Evolutionary conservation across 2,888 invertebrate species (phyloP).

Genomic region (Tiliacea aurago): DNA sequence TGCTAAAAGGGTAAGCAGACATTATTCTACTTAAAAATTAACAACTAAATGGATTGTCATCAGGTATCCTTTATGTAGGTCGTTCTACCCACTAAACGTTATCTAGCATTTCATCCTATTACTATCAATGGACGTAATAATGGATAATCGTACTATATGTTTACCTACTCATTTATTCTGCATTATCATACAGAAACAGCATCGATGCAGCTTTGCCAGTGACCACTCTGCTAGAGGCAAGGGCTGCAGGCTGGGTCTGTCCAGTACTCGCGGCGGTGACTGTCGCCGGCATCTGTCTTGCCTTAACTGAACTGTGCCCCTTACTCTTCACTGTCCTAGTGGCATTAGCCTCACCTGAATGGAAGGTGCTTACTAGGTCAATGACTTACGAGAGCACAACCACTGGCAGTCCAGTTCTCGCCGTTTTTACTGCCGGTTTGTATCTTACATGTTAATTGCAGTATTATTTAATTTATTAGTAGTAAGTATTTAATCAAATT

Average conservation of each 20-base stretch:
- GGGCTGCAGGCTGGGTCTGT: constrained; percentile 91
- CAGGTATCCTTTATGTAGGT: constrained; percentile 34
- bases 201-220: constrained; percentile 91
- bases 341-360: constrained; percentile 90
- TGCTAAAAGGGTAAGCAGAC: constrained; percentile 84
- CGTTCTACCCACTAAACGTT: constrained; percentile 21
- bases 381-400: constrained; percentile 91
- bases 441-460: constrained; percentile 31
- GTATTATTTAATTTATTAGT: constrained; percentile 14
- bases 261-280: constrained; percentile 91
- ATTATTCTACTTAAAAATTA: constrained; percentile 24
- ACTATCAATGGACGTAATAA: constrained; percentile 36
- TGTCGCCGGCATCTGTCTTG: constrained; percentile 90
- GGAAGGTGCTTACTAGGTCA: constrained; percentile 91
- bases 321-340: constrained; percentile 90
- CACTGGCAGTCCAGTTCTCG: constrained; percentile 91
- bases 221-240: constrained; percentile 90
- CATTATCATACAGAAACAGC: constrained; percentile 82
- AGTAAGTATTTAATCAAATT: constrained; percentile 23
- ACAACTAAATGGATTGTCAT: constrained; percentile 28
- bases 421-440: constrained; percentile 91
- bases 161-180: constrained; percentile 33
- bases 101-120: constrained; percentile 44
- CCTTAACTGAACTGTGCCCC: constrained; percentile 91
- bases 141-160: constrained; percentile 40